Evolutionary conservation across 2,888 invertebrate genomes (phyloP).

Genomic region (Troglohyphantes excavatus): DNA sequence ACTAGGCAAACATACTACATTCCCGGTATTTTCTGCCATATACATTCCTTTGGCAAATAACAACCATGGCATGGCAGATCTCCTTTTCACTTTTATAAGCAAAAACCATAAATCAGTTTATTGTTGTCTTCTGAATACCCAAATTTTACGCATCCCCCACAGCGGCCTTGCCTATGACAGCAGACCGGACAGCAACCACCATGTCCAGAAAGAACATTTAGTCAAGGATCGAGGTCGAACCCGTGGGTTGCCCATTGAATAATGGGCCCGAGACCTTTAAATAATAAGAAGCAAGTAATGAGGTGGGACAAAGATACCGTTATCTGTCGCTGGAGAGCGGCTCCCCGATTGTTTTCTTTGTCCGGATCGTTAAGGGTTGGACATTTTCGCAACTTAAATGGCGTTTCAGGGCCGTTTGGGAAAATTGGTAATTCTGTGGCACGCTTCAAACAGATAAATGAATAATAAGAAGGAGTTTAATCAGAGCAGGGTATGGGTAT

Average conservation of each 20-base stretch:
- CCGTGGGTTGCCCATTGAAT: constrained; percentile 22
- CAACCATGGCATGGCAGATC: neutral
- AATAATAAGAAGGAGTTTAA: constrained; percentile 9
- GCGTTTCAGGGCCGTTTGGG: constrained; percentile 51
- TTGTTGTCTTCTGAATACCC: neutral
- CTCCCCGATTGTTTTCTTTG: constrained; percentile 14
- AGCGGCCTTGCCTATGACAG: neutral
- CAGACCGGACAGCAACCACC: neutral
- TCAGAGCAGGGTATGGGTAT: constrained; percentile 19
- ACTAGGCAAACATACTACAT: too few relatives aligned
- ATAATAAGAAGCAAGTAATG: constrained; percentile 24
- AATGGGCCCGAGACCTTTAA: neutral
- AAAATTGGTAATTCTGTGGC: constrained; percentile 25
- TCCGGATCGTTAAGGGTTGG: constrained; percentile 11
- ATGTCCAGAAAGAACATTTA: neutral
- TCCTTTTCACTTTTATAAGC: neutral
- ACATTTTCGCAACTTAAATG: constrained; percentile 45
- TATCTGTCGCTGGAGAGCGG: neutral
- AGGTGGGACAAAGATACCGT: constrained; percentile 24
- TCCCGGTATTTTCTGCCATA: too few relatives aligned
- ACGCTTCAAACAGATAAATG: constrained; percentile 21
- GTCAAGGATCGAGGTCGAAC: constrained; percentile 25
- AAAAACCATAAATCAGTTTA: neutral
- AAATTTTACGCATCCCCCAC: constrained; percentile 42
- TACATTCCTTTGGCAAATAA: neutral